phyloP scores from a whole-genome alignment of 2,888 invertebrate species.

The Aphidius colemani region DNA sequence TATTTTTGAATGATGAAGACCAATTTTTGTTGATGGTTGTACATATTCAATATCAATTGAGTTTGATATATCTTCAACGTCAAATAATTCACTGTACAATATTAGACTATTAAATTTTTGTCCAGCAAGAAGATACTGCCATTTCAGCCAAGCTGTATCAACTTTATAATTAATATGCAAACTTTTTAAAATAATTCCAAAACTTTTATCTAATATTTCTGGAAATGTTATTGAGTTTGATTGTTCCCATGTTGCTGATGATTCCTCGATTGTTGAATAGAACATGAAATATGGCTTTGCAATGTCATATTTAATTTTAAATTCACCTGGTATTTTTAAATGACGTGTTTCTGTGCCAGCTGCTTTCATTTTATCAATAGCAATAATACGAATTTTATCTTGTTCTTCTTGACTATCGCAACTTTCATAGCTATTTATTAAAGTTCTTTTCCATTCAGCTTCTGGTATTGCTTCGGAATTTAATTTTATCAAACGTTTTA shows the following conservation, averaged over 20 bases:
- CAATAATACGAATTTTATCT: no score
- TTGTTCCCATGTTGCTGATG: slow-evolving; percentile 68
- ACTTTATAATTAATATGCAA: slow-evolving; percentile 93
- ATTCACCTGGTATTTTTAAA: slow-evolving; percentile 64
- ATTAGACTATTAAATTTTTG: slow-evolving; percentile 64
- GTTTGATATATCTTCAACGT: slow-evolving; percentile 34
- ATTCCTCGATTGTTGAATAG: slow-evolving; percentile 72
- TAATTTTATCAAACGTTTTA: slow-evolving; percentile 20
- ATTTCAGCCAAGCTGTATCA: slow-evolving; percentile 85
- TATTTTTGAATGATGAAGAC: slow-evolving; percentile 69
- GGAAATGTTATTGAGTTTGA: slow-evolving; percentile 72
- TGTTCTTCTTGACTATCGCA: no score
- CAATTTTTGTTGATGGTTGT: slow-evolving; percentile 43
- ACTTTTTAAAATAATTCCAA: slow-evolving; percentile 75
- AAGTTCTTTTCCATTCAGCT: slow-evolving; percentile 30
- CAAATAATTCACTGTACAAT: slow-evolving; percentile 25
- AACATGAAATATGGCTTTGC: slow-evolving; percentile 78
- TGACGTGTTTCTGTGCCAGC: slow-evolving; percentile 63
- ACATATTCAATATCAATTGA: slow-evolving; percentile 45
- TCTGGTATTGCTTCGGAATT: neutral
- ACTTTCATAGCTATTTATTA: slow-evolving; percentile 41
- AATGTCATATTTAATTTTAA: slow-evolving; percentile 70
- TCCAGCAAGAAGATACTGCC: slow-evolving; percentile 81
- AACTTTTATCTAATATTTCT: slow-evolving; percentile 79
- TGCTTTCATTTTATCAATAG: slow-evolving; percentile 41